Evolutionary conservation across 2,113 vertebrate genomes (phyloP).

Genomic region (Eubucco bourcierii): DNA sequence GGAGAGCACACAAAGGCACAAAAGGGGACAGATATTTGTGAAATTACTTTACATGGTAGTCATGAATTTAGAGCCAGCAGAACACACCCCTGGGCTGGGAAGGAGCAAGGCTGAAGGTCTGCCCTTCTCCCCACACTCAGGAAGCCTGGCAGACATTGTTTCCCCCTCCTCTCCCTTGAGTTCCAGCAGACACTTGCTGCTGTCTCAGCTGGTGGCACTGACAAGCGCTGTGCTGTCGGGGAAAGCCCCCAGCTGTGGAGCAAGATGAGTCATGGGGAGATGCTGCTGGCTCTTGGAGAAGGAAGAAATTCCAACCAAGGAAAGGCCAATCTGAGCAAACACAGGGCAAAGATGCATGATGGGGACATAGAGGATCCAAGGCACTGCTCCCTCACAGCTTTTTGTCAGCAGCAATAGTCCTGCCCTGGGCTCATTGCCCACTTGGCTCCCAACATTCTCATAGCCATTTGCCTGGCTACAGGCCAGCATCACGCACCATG

Average conservation of each 20-base stretch:
- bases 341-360: background rate
- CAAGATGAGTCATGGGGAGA: background rate
- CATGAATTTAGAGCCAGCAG: background rate
- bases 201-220: background rate
- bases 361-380: background rate
- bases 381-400: background rate
- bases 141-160: background rate
- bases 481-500: background rate
- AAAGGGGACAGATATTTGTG: background rate
- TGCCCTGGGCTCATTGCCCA: background rate
- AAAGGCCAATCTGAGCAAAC: background rate
- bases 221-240: accelerated
- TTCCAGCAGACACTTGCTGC: background rate
- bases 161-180: background rate
- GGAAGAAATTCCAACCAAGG: background rate
- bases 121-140: accelerated
- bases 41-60: background rate
- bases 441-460: background rate
- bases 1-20: background rate
- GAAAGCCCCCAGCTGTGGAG: background rate
- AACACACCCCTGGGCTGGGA: background rate
- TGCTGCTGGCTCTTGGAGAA: accelerated
- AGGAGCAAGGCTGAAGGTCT: background rate
- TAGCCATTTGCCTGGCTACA: background rate
- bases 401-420: background rate